phyloP scores from a whole-genome alignment of 2,797 vertebrate genomes.

The Sus cebifrons region DNA sequence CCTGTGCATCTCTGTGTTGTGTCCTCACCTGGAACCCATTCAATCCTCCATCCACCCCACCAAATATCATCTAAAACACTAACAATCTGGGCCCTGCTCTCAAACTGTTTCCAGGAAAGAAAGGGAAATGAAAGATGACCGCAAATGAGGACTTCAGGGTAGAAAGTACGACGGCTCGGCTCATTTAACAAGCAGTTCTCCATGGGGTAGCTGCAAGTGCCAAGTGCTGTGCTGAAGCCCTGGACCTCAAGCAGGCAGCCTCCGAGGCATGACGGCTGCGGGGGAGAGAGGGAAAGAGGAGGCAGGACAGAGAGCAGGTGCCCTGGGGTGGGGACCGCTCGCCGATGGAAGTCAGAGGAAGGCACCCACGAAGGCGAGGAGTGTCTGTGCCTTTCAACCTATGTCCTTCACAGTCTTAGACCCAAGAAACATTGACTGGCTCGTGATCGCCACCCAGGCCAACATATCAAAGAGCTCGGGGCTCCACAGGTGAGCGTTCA shows the following conservation, averaged over 20 bases:
- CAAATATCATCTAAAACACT: neutral
- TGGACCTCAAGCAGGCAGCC: neutral
- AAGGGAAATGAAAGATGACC: neutral
- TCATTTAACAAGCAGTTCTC: neutral
- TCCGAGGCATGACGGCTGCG: accelerated
- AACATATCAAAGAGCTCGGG: neutral
- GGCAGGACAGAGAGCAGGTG: neutral
- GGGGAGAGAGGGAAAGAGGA: neutral
- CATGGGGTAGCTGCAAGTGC: accelerated
- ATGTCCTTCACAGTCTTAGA: neutral
- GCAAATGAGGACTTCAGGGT: neutral
- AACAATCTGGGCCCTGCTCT: neutral
- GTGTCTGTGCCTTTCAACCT: accelerated
- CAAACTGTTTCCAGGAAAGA: neutral
- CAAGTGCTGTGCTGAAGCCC: accelerated
- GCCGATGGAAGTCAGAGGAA: neutral
- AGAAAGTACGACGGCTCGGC: neutral
- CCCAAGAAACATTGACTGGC: neutral
- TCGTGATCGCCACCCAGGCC: neutral
- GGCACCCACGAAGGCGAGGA: accelerated
- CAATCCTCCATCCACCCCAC: neutral
- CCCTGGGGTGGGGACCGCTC: neutral
- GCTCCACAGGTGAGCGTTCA: neutral
- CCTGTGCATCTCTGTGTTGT: neutral
- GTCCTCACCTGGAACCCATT: neutral